phyloP scores from a whole-genome alignment of 2,113 vertebrate species.

The Crotalus helleri region DNA sequence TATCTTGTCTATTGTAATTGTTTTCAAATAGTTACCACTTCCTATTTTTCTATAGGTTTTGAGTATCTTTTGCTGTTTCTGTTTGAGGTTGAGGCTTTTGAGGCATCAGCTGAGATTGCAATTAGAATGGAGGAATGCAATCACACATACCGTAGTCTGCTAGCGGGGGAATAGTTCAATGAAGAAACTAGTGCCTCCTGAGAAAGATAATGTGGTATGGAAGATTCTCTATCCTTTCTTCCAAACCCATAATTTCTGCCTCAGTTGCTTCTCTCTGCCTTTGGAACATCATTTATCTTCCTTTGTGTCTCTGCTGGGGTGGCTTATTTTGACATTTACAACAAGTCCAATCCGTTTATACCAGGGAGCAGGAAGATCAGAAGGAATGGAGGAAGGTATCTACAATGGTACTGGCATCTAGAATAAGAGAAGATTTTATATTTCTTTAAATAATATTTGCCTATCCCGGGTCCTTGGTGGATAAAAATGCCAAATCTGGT shows the following conservation, averaged over 20 bases:
- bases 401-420: not conserved
- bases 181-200: not conserved
- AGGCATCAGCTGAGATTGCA: not conserved
- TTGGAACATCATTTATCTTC: not conserved
- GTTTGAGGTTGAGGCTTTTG: not conserved
- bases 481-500: not conserved
- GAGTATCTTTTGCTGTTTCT: not conserved
- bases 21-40: not conserved
- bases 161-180: not conserved
- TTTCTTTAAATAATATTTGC: not conserved
- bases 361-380: not conserved
- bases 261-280: not conserved
- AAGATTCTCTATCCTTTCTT: not conserved
- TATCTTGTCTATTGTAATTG: not conserved
- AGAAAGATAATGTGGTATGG: not conserved
- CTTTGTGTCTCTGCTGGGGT: not conserved
- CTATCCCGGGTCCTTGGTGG: not conserved
- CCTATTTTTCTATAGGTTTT: not conserved
- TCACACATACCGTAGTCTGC: not conserved
- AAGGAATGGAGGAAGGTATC: not conserved
- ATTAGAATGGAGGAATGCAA: not conserved
- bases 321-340: not conserved
- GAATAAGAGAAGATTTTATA: not conserved
- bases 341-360: not conserved
- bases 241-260: not conserved